Base-by-base conservation (phyloP, 2,888 invertebrate species). In the Psococerastis gibbosa region DNA sequence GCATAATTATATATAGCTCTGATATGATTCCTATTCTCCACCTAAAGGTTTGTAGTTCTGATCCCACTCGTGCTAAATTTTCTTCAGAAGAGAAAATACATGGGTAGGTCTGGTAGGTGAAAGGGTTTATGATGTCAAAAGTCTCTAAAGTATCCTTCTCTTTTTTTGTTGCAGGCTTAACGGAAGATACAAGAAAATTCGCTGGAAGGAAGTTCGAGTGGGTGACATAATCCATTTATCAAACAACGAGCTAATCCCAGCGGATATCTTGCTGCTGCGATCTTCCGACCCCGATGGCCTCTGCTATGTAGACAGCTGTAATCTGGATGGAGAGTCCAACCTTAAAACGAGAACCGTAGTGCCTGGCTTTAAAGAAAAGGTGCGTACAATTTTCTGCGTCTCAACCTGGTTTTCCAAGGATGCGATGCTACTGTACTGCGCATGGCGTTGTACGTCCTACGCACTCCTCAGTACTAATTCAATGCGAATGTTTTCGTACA, bases 241-340 rank as follows among this genome's bases (percentile, higher is more conserved):
- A 35, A 92, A 92, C 68, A 91, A 95, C 67, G 94, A 95, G 67
- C 74, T 87, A 44, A 87, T 97, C 49, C 95, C 95, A 23, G 95
- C 97, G 1, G 97, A 97, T 62, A 79, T 97, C 57, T 69, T 97
- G 47, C 65, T 97, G 46, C 67, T 95, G 48, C 73, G 81, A 54
- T 83, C 88, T 45, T 88, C 89, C 55, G 91, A 88, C 64, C 72
- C 79, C 6, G 72, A 80, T 56, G 94, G 94, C 33, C 68, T 84
- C 46, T 92, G 91, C 59, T 92, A 87, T 64, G 76, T 95, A 51
- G 95, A 95, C 63, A 95, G 95, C 1, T 87, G 89, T 57, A 94
- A 95, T 65, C 67, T 95, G 56, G 95, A 95, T 57, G 95, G 95
- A 8, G 95, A 95, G 65, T 85, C 88, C 35, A 95, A 94, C 65